A percentile compares a stretch with the other conserved stretches of the same genome.
Conservation (phyloP, 1,140 invertebrate genomes). For the Microplitis mediator region DNA sequence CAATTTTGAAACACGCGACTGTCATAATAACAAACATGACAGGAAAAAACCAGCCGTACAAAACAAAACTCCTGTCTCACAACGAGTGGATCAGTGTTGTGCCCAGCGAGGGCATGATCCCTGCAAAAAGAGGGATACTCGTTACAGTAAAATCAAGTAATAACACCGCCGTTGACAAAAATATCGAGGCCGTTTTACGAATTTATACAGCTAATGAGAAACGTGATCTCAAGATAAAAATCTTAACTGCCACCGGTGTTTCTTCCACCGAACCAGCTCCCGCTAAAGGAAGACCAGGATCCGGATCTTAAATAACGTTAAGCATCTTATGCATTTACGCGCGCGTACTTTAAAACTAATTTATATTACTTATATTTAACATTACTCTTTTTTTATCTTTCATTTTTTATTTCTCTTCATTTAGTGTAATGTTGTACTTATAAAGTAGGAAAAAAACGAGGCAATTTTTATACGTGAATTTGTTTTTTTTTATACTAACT, state of each 20-base stretch:
- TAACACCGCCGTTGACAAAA: conserved; percentile 27
- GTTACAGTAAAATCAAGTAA: conserved; percentile 45
- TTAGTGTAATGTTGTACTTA: too few species aligned
- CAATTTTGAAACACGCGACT: conserved; percentile 37
- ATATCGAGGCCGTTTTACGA: conserved; percentile 38
- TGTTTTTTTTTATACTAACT: too few species aligned
- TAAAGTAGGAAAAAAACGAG: not conserved
- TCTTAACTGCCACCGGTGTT: conserved; percentile 13
- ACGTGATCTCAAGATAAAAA: conserved; percentile 41
- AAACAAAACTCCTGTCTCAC: conserved; percentile 37
- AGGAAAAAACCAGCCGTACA: conserved; percentile 40
- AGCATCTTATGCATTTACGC: conserved; percentile 5
- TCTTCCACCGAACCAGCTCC: too few species aligned
- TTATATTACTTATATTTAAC: not conserved
- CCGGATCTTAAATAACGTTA: not conserved
- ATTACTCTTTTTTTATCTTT: not conserved
- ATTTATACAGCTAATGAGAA: conserved; percentile 47
- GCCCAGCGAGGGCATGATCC: conserved; percentile 48
- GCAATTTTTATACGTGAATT: too few species aligned
- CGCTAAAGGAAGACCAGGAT: not conserved
- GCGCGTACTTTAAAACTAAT: not conserved
- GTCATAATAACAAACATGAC: conserved; percentile 39
- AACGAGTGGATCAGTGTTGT: conserved; percentile 40
- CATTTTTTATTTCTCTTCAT: not conserved
- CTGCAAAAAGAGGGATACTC: conserved; percentile 36